Conservation (phyloP, 2,113 vertebrate species). For the Sclerurus mexicanus region DNA sequence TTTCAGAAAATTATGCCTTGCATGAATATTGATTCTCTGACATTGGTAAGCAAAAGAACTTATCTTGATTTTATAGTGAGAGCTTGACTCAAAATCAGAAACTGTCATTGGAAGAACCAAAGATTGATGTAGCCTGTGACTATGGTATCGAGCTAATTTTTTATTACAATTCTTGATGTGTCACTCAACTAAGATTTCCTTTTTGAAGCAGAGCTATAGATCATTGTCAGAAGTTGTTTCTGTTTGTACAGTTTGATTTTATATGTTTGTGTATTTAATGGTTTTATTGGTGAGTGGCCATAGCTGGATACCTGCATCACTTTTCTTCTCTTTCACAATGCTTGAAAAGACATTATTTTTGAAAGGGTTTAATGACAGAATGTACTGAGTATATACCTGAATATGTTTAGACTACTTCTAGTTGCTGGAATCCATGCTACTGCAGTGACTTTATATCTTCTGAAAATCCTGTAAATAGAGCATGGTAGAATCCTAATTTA, state of each 20-base stretch:
- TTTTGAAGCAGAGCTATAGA: conserved; percentile 62
- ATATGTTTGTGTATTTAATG: conserved; percentile 36
- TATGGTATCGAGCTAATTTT: conserved; percentile 69
- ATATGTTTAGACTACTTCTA: background rate
- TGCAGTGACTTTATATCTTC: background rate
- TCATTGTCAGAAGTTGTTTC: conserved; percentile 70
- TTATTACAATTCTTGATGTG: conserved; percentile 69
- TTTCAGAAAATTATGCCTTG: background rate
- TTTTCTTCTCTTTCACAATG: background rate
- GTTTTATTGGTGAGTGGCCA: conserved; percentile 56
- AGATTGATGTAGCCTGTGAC: conserved; percentile 69
- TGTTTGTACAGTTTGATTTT: conserved; percentile 66
- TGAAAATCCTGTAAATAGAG: background rate
- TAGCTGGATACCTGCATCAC: conserved; percentile 51
- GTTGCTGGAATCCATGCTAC: background rate
- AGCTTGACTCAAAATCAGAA: conserved; percentile 38
- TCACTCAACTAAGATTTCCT: conserved; percentile 68
- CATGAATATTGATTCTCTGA: conserved; percentile 50
- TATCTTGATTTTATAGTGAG: background rate
- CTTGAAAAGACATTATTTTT: background rate
- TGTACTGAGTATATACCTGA: background rate
- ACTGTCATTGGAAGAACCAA: conserved; percentile 59
- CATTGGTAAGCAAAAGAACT: background rate
- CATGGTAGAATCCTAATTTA: background rate
- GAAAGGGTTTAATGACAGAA: background rate